Evolutionary conservation across 2,888 invertebrate species (phyloP).

Genomic region (Oscheius sp.): DNA sequence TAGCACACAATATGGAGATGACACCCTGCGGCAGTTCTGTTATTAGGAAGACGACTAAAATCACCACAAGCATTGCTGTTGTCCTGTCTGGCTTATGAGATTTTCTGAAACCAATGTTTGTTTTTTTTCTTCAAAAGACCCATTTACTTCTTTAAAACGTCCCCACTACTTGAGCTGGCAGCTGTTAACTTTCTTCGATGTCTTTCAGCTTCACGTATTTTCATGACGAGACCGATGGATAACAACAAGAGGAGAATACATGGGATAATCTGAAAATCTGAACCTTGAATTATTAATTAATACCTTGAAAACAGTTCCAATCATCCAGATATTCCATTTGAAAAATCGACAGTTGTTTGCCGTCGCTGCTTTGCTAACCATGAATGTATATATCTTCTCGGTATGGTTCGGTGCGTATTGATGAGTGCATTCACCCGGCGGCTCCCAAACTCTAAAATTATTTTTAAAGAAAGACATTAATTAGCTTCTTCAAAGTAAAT

Average conservation of each 20-base stretch:
- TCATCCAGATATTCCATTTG: conserved; percentile 68
- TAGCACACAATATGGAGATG: conserved; percentile 64
- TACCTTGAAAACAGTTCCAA: conserved; percentile 66
- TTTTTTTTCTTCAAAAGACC: neutral
- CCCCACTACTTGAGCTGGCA: conserved; percentile 39
- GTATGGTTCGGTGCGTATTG: conserved; percentile 47
- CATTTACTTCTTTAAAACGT: conserved; percentile 41
- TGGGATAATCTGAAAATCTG: conserved; percentile 60
- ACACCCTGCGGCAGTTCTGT: conserved; percentile 78
- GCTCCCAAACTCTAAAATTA: conserved; percentile 33
- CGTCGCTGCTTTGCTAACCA: conserved; percentile 53
- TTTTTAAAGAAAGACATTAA: neutral
- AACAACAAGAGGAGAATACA: conserved; percentile 62
- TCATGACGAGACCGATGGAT: conserved; percentile 58
- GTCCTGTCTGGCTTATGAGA: conserved; percentile 75
- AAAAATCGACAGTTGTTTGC: conserved; percentile 62
- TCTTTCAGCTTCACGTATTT: conserved; percentile 61
- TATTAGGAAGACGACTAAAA: conserved; percentile 81
- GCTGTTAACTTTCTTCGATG: conserved; percentile 57
- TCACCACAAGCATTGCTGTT: conserved; percentile 81
- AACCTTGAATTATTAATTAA: neutral
- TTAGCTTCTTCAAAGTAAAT: neutral
- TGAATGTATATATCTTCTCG: conserved; percentile 60
- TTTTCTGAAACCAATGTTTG: conserved; percentile 33
- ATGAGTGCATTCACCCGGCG: conserved; percentile 36